phyloP scores from a whole-genome alignment of 2,113 vertebrate genomes.

The Taxidea taxus region DNA sequence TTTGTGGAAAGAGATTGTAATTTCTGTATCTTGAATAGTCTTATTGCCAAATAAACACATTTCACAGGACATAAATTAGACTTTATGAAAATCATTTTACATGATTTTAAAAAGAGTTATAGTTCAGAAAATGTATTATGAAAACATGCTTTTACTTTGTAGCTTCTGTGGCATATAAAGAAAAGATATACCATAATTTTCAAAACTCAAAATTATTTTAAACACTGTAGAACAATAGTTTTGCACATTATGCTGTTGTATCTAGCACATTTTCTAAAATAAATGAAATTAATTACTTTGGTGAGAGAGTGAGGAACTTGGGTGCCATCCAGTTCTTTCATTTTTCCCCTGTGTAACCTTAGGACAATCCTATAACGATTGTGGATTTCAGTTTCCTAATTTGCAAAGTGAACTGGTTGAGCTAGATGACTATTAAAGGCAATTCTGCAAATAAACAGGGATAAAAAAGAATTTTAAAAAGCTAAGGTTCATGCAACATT shows the following conservation, averaged over 20 bases:
- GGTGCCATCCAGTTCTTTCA: background rate
- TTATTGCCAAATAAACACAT: conserved; percentile 31
- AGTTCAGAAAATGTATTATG: conserved; percentile 38
- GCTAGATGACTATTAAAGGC: background rate
- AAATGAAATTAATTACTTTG: background rate
- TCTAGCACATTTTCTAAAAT: background rate
- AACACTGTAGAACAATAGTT: background rate
- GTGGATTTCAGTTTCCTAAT: background rate
- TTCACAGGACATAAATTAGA: conserved; percentile 47
- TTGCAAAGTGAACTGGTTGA: conserved; percentile 7
- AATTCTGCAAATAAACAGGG: background rate
- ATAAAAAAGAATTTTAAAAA: background rate
- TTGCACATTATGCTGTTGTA: background rate
- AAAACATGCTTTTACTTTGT: background rate
- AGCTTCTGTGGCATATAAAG: background rate
- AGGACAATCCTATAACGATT: background rate
- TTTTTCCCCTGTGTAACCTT: background rate
- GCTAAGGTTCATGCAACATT: background rate
- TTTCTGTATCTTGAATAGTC: conserved; percentile 57
- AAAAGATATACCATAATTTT: conserved; percentile 10
- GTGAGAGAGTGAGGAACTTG: background rate
- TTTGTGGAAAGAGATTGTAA: background rate
- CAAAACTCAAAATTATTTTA: conserved; percentile 22
- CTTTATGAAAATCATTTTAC: conserved; percentile 31
- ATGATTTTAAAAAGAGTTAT: conserved; percentile 6